Conservation (phyloP, 1,140 invertebrate species). For the Drosophila malerkotliana region DNA sequence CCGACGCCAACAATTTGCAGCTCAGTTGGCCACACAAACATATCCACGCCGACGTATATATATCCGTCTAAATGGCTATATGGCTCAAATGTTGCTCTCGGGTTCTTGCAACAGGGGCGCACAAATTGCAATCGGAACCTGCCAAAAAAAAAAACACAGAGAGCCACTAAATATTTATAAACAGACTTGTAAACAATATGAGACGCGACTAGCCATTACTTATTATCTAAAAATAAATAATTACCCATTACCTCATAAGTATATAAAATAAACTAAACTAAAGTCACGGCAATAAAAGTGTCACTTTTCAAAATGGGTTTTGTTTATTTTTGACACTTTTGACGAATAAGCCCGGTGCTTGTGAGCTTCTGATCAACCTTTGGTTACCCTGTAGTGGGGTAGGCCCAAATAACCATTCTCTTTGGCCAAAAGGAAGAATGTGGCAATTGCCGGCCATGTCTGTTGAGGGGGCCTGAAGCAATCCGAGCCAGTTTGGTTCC, state of each 20-base stretch:
- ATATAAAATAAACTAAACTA: background rate
- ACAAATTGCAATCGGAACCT: slow-evolving; percentile 54
- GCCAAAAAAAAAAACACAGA: slow-evolving; percentile 2
- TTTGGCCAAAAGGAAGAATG: slow-evolving; percentile 48
- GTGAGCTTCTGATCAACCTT: no score
- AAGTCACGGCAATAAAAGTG: background rate
- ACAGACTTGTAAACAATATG: background rate
- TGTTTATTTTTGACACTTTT: no score
- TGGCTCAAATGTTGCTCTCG: slow-evolving; percentile 6
- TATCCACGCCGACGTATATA: slow-evolving; percentile 27
- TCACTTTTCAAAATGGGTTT: background rate
- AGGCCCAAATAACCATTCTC: slow-evolving; percentile 37
- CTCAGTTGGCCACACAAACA: slow-evolving; percentile 64
- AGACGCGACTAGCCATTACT: background rate
- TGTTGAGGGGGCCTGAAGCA: slow-evolving; percentile 29
- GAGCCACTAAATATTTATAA: slow-evolving; percentile 3
- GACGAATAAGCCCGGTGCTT: no score
- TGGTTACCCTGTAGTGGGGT: background rate
- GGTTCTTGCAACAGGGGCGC: slow-evolving; percentile 50
- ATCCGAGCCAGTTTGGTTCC: slow-evolving; percentile 73
- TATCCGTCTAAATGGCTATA: slow-evolving; percentile 20
- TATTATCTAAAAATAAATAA: background rate
- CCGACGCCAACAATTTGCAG: slow-evolving; percentile 61
- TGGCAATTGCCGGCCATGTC: slow-evolving; percentile 24
- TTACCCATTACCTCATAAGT: background rate